Conservation (phyloP, 2,113 vertebrate species). For the Callopanchax toddi region DNA sequence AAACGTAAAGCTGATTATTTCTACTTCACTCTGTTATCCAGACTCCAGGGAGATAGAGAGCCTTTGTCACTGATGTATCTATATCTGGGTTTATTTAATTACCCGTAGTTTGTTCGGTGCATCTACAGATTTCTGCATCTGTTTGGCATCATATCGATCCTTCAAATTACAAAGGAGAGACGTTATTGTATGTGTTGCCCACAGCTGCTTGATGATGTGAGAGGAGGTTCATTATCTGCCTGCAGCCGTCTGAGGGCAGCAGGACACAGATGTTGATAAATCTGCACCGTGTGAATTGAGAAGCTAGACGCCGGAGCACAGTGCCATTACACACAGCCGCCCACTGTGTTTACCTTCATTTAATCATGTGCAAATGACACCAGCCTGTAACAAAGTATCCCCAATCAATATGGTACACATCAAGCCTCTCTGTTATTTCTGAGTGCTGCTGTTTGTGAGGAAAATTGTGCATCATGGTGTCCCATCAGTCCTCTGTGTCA, state of each 20-base stretch:
- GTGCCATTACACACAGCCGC: conserved; percentile 9
- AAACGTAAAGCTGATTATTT: too few species aligned
- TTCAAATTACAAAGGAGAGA: not conserved
- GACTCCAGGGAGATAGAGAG: too few species aligned
- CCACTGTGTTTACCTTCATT: conserved; percentile 32
- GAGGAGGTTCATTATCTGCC: conserved; percentile 20
- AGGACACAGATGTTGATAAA: conserved; percentile 22
- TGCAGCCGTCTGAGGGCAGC: not conserved
- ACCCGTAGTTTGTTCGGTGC: not conserved
- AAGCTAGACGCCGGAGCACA: conserved; percentile 12
- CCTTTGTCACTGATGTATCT: too few species aligned
- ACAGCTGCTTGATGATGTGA: conserved; percentile 9
- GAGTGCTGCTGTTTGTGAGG: conserved; percentile 1
- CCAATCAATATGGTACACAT: conserved; percentile 10
- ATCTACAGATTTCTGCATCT: conserved; percentile 6
- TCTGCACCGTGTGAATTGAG: conserved; percentile 1
- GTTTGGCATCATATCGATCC: conserved; percentile 3
- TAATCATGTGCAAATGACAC: conserved; percentile 29
- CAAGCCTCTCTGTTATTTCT: not conserved
- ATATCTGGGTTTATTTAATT: too few species aligned
- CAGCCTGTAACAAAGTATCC: conserved; percentile 6
- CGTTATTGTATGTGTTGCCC: not conserved
- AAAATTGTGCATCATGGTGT: not conserved
- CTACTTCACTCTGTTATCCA: too few species aligned
- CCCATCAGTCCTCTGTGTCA: not conserved